phyloP scores from a whole-genome alignment of 2,888 invertebrate species.

The Ametastegia equiseti region DNA sequence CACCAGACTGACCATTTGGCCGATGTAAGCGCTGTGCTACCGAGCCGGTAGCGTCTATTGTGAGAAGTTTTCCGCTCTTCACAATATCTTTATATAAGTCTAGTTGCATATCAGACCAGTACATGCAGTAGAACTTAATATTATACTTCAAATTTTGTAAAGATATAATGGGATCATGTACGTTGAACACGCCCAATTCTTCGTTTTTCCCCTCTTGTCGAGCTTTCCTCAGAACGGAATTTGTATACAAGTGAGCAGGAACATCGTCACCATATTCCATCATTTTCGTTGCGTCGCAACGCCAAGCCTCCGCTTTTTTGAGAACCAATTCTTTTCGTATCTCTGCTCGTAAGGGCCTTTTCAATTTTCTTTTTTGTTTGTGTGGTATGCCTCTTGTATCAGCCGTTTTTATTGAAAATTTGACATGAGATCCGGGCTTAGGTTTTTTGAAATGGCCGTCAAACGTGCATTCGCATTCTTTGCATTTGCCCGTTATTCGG shows the following conservation, averaged over 20 bases:
- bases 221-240: not conserved
- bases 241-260: constrained; percentile 6
- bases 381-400: constrained; percentile 45
- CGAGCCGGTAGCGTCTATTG: constrained; percentile 46
- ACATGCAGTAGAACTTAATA: constrained; percentile 39
- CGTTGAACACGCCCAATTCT: not conserved
- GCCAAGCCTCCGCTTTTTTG: constrained; percentile 36
- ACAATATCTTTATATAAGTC: constrained; percentile 29
- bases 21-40: constrained; percentile 45
- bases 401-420: constrained; percentile 24
- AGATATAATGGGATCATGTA: constrained; percentile 14
- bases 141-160: constrained; percentile 44
- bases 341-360: constrained; percentile 1
- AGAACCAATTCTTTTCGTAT: constrained; percentile 39
- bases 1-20: constrained; percentile 49
- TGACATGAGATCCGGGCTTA: constrained; percentile 16
- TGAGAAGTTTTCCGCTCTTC: constrained; percentile 8
- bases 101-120: constrained; percentile 47
- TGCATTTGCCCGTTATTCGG: constrained; percentile 43
- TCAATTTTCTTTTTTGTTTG: constrained; percentile 20
- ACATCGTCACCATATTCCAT: constrained; percentile 14
- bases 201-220: constrained; percentile 26
- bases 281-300: constrained; percentile 26
- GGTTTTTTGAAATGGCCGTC: constrained; percentile 18
- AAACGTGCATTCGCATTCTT: constrained; percentile 36